Percentiles rank a stretch among this genome's conserved stretches.
Conservation (phyloP, 2,797 vertebrate species). For the Halcyon smyrnensis region DNA sequence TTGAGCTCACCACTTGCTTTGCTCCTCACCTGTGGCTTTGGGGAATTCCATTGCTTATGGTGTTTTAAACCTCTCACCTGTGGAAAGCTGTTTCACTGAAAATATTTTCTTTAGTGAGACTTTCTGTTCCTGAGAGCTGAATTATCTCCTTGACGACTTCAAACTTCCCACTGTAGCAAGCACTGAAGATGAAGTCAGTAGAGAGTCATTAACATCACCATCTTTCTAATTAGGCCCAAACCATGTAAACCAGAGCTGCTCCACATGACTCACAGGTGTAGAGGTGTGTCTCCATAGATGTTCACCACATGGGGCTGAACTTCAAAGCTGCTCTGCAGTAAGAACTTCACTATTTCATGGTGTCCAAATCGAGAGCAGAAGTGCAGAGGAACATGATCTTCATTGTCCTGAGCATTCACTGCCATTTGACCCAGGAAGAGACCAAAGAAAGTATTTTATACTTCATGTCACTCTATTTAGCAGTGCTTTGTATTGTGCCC, state of each 20-base stretch:
- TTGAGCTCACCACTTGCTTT: not conserved
- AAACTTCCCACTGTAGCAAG: slow-evolving; percentile 92
- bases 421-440: not conserved
- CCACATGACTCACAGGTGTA: slow-evolving; percentile 87
- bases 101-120: slow-evolving; percentile 95
- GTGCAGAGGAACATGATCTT: slow-evolving; percentile 92
- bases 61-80: slow-evolving; percentile 81
- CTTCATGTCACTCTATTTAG: not conserved
- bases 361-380: slow-evolving; percentile 95
- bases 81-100: slow-evolving; percentile 97
- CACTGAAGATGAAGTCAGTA: slow-evolving; percentile 76
- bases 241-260: not conserved
- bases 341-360: slow-evolving; percentile 84
- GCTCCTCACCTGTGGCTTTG: not conserved
- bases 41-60: not conserved
- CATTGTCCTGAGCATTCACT: slow-evolving; percentile 95
- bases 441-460: not conserved
- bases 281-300: slow-evolving; percentile 93
- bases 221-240: not conserved
- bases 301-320: slow-evolving; percentile 91
- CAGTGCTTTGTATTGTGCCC: not conserved
- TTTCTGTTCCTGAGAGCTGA: slow-evolving; percentile 89
- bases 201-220: not conserved
- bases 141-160: slow-evolving; percentile 89
- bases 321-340: slow-evolving; percentile 86